Evolutionary conservation across 2,888 invertebrate species (phyloP).

Genomic region (Trissonchulus latispiculum): DNA sequence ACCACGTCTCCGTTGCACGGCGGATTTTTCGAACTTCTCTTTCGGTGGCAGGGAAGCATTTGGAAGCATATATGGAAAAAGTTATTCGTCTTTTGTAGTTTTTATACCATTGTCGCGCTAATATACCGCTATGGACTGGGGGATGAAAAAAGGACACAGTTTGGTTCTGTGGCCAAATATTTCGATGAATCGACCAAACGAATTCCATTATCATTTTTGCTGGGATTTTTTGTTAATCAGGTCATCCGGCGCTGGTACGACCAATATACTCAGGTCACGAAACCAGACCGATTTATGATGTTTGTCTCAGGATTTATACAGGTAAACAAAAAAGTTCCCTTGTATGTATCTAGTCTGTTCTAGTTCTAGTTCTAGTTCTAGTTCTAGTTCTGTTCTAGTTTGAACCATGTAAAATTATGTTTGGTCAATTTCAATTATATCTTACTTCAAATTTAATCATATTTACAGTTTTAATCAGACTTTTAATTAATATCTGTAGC

Average conservation of each 20-base stretch:
- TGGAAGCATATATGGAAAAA: conserved; percentile 16
- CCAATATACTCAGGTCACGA: conserved; percentile 73
- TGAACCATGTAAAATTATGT: too few species aligned
- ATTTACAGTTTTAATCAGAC: too few species aligned
- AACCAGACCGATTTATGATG: conserved; percentile 58
- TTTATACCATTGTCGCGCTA: neutral
- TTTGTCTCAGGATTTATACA: too few species aligned
- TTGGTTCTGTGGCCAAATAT: neutral
- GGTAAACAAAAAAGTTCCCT: too few species aligned
- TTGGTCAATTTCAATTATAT: too few species aligned
- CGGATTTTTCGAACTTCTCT: conserved; percentile 12
- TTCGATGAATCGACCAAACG: conserved; percentile 6
- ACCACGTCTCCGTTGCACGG: conserved; percentile 11
- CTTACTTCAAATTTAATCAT: too few species aligned
- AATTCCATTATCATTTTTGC: conserved; percentile 73
- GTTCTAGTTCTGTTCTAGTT: too few species aligned
- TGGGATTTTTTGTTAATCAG: conserved; percentile 84
- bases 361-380: too few species aligned
- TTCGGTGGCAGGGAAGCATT: conserved; percentile 15
- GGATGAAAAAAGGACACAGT: neutral
- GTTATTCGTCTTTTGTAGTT: neutral
- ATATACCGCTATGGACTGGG: neutral
- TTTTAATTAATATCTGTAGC: too few species aligned
- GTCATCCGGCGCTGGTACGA: conserved; percentile 88
- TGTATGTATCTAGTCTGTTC: too few species aligned